Evolutionary conservation across 1,140 invertebrate genomes (phyloP), one percentile per base, ranked within the genome.

Genomic region (Phocides pigmalion): DNA sequence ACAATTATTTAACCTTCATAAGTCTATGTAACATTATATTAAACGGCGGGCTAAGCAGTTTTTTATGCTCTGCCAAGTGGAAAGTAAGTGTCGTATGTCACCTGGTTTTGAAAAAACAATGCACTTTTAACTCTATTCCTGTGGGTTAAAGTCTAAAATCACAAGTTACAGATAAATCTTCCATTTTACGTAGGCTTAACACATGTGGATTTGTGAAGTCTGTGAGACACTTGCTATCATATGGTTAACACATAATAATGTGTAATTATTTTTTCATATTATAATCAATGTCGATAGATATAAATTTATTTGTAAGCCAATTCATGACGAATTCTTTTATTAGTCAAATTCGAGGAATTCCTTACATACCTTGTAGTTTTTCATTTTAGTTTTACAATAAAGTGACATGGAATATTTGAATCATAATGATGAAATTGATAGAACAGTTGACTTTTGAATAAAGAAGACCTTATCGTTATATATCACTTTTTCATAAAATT

Each of bases 1-100:
- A 20, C 12, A 28, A 25, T 47, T 16, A 58, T 15, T 28, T n/a
- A 42, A 46, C 39, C 53, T 62, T 17, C 37, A 44, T 62, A 0
- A 1, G n/a, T 47, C 41, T 58, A 56, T 68, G 84, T 81, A 89
- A 89, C 74, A 66, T 66, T 78, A 89, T 81, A 86, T 75, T 64
- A 46, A 50, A 72, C 82, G 63, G 80, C 79, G 82, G 84, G 87
- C 67, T 77, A 67, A 81, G 74, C 77, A 73, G 71, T 81, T 84
- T 87, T 86, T 90, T 86, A 85, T 79, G 85, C 82, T 88, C 70
- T 68, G 78, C 66, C 78, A 76, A 87, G 79, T 84, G 70, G 81
- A 90, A 90, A 83, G 70, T 50, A 37, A 74, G 83, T 82, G 72
- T 88, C 84, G 72, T 74, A 58, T 88, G 75, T 81, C 85, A 87